Base-by-base conservation (phyloP, 2,113 vertebrate genomes). In the Emberiza fucata region DNA sequence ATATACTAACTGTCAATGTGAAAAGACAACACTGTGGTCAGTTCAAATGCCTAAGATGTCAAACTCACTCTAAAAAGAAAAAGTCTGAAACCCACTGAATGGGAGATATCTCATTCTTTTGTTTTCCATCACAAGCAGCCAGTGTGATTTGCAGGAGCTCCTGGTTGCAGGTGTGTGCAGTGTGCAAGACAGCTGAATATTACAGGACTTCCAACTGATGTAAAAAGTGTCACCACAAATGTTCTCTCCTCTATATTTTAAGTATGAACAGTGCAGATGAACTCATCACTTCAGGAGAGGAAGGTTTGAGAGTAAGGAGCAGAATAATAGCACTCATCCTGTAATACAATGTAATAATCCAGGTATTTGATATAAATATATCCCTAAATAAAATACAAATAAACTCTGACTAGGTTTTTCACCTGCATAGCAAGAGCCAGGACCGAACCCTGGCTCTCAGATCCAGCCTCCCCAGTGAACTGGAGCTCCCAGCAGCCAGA, bases 141-240 rank as follows among this genome's bases (percentile, higher is more conserved):
- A 44, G 10, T 37, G 65, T 2, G 1, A 45, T 84, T 63, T 78
- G 29, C 42, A 75, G 72, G 64, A 68, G 31, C 54, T 77, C 39
- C 19, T 7, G 4, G n/a, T 35, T 71, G 37, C 0, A 77, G 48
- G 27, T 7, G 1, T 28, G 21, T 47, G 53, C 47, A 25, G 33
- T 75, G 78, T 86, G 60, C 31, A 39, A 87, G 56, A 68, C 35
- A 81, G 48, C 4, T 0, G 0, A 79, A 51, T 71, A 72, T 85
- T 71, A 28, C 65, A 64, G 40, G 39, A 40, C 47, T 81, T 81
- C 82, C 87, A 91, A 91, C 40, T 81, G 61, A 66, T 78, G 44
- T 48, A 73, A 79, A 42, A 92, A 81, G 31, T 16, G 31, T 64
- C 84, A 68, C 27, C 61, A 81, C 51, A 78, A 65, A 64, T 22